phyloP scores from a whole-genome alignment of 2,888 invertebrate species.

The Polyploca ridens region DNA sequence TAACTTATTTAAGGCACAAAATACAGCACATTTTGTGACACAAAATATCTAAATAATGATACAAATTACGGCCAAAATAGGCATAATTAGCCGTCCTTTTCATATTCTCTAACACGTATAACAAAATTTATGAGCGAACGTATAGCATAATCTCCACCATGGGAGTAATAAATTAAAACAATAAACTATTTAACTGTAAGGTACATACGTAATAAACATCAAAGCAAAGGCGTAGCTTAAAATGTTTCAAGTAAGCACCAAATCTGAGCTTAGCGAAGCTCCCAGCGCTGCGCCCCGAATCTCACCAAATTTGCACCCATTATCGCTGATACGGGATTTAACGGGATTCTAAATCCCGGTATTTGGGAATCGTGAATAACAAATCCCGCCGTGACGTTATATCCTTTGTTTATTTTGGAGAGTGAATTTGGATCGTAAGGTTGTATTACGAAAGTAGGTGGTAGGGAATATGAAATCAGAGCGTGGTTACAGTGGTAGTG shows the following conservation, averaged over 20 bases:
- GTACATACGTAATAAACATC: slow-evolving; percentile 11
- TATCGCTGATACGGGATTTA: slow-evolving; percentile 56
- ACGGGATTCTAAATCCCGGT: slow-evolving; percentile 48
- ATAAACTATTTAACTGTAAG: not conserved
- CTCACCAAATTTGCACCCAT: slow-evolving; percentile 63
- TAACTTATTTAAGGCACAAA: too few relatives aligned
- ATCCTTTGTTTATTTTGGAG: slow-evolving; percentile 9
- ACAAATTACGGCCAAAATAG: not conserved
- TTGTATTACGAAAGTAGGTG: not conserved
- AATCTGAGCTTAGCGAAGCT: slow-evolving; percentile 25
- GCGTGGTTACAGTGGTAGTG: not conserved
- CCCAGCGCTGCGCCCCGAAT: slow-evolving; percentile 27
- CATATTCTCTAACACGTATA: not conserved
- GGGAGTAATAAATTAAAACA: slow-evolving; percentile 3
- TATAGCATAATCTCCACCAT: not conserved
- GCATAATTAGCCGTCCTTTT: not conserved
- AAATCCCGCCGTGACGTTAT: slow-evolving; percentile 34
- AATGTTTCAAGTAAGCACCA: slow-evolving; percentile 11
- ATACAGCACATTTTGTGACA: too few relatives aligned
- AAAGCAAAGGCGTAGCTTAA: slow-evolving; percentile 7
- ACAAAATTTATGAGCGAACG: not conserved
- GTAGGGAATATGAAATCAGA: not conserved
- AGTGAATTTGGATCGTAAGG: not conserved
- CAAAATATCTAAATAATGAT: too few relatives aligned
- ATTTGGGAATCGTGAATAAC: slow-evolving; percentile 42